phyloP scores from a whole-genome alignment of 2,888 invertebrate species.

The Atrina japonica region DNA sequence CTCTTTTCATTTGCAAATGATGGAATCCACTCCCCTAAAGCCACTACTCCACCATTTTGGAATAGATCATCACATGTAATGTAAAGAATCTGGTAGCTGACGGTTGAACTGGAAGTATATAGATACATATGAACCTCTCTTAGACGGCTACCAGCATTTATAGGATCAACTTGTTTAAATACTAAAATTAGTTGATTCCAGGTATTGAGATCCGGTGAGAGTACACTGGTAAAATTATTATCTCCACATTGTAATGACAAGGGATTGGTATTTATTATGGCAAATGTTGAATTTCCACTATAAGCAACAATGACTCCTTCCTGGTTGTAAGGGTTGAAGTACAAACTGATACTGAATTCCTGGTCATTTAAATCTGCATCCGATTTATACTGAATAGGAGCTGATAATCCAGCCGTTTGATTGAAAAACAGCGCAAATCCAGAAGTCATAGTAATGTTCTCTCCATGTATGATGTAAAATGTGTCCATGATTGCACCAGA shows the following conservation, averaged over 20 bases:
- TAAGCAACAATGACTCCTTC: slow-evolving; percentile 61
- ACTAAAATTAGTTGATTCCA: slow-evolving; percentile 69
- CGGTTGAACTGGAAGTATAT: slow-evolving; percentile 48
- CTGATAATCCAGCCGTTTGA: slow-evolving; percentile 52
- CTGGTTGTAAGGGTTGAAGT: slow-evolving; percentile 58
- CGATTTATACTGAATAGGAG: slow-evolving; percentile 44
- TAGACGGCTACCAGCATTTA: slow-evolving; percentile 13
- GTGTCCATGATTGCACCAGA: slow-evolving; percentile 49
- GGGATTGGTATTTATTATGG: slow-evolving; percentile 56
- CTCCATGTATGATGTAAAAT: slow-evolving; percentile 30
- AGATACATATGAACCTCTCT: slow-evolving; percentile 58
- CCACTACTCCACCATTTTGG: slow-evolving; percentile 53
- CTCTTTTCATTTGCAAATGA: slow-evolving; percentile 44
- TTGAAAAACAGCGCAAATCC: slow-evolving; percentile 65
- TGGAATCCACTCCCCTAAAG: slow-evolving; percentile 65
- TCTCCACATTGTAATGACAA: slow-evolving; percentile 54
- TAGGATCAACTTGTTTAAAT: slow-evolving; percentile 35
- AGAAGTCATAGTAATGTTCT: slow-evolving; percentile 33
- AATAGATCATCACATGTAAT: slow-evolving; percentile 51
- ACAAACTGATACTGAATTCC: slow-evolving; percentile 60
- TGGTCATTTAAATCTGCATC: slow-evolving; percentile 34
- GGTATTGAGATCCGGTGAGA: slow-evolving; percentile 35
- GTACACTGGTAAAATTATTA: slow-evolving; percentile 31
- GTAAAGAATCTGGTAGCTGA: slow-evolving; percentile 54
- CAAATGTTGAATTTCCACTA: slow-evolving; percentile 57